Conservation (phyloP, 2,113 vertebrate species). For the Atractosteus spatula region DNA sequence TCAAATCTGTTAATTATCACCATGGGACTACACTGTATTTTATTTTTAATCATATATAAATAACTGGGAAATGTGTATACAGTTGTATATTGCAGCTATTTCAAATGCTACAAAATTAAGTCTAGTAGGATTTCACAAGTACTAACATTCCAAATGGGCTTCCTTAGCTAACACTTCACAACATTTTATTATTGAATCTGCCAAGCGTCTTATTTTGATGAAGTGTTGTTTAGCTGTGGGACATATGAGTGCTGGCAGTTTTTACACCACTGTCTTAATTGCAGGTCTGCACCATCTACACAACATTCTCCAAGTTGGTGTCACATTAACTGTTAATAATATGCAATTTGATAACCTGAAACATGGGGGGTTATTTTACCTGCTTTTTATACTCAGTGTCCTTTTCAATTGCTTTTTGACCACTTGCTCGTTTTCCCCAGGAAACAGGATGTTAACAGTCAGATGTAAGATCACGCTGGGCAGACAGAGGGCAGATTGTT, state of each 20-base stretch:
- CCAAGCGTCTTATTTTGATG: conserved; percentile 8
- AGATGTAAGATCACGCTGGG: conserved; percentile 17
- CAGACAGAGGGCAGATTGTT: background rate
- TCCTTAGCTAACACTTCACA: background rate
- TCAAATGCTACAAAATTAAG: conserved; percentile 12
- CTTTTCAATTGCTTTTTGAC: background rate
- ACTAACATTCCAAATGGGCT: background rate
- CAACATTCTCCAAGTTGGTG: too few relatives aligned
- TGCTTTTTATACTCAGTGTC: too few relatives aligned
- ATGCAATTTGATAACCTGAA: too few relatives aligned
- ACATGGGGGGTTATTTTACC: too few relatives aligned
- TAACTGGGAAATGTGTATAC: too few relatives aligned
- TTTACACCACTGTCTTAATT: too few relatives aligned
- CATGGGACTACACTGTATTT: too few relatives aligned
- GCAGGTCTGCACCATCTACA: too few relatives aligned
- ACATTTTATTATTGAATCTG: conserved; percentile 9
- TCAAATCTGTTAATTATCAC: too few relatives aligned
- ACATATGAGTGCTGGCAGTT: too few relatives aligned
- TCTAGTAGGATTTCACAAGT: background rate
- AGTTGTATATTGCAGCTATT: background rate
- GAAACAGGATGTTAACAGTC: conserved; percentile 41
- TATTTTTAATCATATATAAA: too few relatives aligned
- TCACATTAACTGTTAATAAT: too few relatives aligned
- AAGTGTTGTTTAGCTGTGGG: background rate
- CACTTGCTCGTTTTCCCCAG: conserved; percentile 44